These are phyloP conservation scores for Yponomeuta cagnagella DNA, from an alignment of 2,888 invertebrate species.

Conservation along the genomic window DNA sequence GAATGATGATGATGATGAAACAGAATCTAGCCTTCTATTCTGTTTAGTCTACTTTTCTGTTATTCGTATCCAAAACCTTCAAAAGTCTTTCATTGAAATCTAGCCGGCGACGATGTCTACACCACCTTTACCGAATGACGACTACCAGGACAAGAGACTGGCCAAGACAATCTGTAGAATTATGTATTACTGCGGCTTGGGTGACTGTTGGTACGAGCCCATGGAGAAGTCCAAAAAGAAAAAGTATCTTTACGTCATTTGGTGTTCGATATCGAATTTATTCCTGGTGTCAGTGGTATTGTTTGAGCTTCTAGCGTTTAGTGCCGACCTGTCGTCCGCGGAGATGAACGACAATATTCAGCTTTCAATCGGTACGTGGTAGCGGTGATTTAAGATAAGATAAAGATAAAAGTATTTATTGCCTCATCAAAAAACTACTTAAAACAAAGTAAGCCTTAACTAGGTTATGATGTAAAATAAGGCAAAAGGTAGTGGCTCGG, in stretches of 20 bases:
- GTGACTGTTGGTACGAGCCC: constrained; percentile 42
- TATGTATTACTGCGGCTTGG: constrained; percentile 38
- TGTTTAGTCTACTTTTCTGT: too few species aligned
- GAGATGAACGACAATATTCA: constrained; percentile 40
- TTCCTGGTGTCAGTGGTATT: constrained; percentile 30
- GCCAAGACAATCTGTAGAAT: constrained; percentile 32
- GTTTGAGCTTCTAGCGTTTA: constrained; percentile 33
- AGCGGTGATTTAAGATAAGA: not conserved
- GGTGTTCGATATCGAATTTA: constrained; percentile 32
- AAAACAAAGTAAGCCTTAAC: too few species aligned
- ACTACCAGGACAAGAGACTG: constrained; percentile 1
- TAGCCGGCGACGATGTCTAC: too few species aligned
- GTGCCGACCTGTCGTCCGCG: constrained; percentile 35
- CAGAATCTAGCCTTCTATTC: too few species aligned
- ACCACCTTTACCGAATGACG: not conserved
- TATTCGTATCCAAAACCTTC: too few species aligned
- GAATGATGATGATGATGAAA: too few species aligned
- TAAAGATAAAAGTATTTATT: too few species aligned
- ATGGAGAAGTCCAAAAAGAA: constrained; percentile 20
- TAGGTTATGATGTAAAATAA: too few species aligned
- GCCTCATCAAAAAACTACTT: too few species aligned
- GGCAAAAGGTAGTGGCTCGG: too few species aligned
- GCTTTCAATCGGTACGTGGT: constrained; percentile 23
- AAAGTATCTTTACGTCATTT: constrained; percentile 30
- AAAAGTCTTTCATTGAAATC: too few species aligned